These are phyloP conservation scores for Microctonus brassicae DNA, from an alignment of 2,888 invertebrate genomes.

Conservation along the genomic window DNA sequence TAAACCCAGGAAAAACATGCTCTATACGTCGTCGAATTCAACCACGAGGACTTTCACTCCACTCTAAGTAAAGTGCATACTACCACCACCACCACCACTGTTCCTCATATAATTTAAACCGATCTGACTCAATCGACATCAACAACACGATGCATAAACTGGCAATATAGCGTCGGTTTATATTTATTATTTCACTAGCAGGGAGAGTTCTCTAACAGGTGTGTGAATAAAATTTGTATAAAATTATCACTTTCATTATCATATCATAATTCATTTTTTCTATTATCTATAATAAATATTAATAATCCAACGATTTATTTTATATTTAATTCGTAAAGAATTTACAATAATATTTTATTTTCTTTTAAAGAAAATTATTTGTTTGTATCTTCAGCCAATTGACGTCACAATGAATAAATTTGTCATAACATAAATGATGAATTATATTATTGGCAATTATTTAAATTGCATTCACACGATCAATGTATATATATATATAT, in stretches of 20 bases:
- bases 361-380: too few relatives aligned
- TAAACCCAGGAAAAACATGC: slow-evolving; percentile 32
- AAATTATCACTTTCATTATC: not conserved
- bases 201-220: slow-evolving; percentile 6
- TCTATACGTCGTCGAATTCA: too few relatives aligned
- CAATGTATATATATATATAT: not conserved
- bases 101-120: slow-evolving; percentile 38
- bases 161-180: not conserved
- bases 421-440: too few relatives aligned
- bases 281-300: too few relatives aligned
- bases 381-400: too few relatives aligned
- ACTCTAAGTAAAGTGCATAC: not conserved
- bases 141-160: slow-evolving; percentile 5
- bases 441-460: not conserved
- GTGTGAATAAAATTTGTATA: not conserved
- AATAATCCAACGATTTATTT: too few relatives aligned
- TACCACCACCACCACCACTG: not conserved
- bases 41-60: slow-evolving; percentile 46
- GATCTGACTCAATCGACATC: slow-evolving; percentile 44
- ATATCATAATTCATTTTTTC: not conserved
- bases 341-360: too few relatives aligned
- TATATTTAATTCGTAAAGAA: too few relatives aligned
- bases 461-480: slow-evolving; percentile 5
- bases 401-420: too few relatives aligned
- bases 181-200: not conserved